Evolutionary conservation across 2,888 invertebrate genomes (phyloP).

Genomic region (Nemoura dubitans): DNA sequence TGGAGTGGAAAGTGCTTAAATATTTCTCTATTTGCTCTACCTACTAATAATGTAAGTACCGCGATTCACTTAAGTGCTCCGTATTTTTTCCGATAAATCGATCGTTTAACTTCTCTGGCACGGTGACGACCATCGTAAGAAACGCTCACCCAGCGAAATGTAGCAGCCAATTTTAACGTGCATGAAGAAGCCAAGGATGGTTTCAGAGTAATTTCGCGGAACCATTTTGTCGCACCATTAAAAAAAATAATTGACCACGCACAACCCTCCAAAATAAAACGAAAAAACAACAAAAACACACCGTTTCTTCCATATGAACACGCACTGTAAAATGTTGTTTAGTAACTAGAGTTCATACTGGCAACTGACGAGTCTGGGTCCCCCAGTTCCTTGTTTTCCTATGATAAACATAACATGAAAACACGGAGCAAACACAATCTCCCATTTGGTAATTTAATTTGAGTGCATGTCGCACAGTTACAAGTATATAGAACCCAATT

Average conservation of each 20-base stretch:
- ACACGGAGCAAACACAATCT: not conserved
- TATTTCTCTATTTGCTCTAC: not conserved
- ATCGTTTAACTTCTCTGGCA: not conserved
- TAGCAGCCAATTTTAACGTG: not conserved
- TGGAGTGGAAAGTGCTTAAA: not conserved
- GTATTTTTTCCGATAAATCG: not conserved
- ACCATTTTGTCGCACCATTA: not conserved
- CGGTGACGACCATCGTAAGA: not conserved
- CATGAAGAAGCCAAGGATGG: not conserved
- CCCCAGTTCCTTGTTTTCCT: not conserved
- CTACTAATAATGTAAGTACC: not conserved
- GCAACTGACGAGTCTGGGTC: not conserved
- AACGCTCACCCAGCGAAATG: not conserved
- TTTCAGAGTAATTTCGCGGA: not conserved
- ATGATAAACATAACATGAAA: slow-evolving; percentile 1
- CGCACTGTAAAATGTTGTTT: not conserved
- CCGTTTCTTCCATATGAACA: too few species aligned
- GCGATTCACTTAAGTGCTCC: not conserved
- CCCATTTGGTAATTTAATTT: not conserved
- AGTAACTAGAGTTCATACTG: not conserved
- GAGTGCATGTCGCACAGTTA: not conserved
- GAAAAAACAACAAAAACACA: not conserved
- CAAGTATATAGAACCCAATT: not conserved
- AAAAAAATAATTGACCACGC: too few species aligned
- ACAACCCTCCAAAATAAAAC: not conserved